Evolutionary conservation across 2,797 vertebrate genomes (phyloP).

Genomic region (Clamator glandarius): DNA sequence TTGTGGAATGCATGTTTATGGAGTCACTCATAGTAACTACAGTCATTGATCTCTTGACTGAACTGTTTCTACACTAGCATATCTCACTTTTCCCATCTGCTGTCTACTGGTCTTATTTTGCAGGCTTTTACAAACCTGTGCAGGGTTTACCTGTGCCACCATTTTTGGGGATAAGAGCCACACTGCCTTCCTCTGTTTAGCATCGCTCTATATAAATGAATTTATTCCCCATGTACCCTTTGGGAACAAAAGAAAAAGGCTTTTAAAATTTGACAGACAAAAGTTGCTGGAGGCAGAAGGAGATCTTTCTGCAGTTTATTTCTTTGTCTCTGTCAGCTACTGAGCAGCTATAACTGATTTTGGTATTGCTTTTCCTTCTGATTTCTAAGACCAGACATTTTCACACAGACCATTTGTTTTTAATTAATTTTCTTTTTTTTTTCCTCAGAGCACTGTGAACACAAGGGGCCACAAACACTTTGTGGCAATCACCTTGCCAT

Average conservation of each 20-base stretch:
- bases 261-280: background rate
- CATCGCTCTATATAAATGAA: background rate
- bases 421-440: background rate
- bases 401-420: background rate
- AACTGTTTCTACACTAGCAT: background rate
- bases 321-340: background rate
- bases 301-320: background rate
- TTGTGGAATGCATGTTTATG: background rate
- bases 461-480: background rate
- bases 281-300: background rate
- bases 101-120: background rate
- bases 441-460: background rate
- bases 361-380: background rate
- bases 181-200: background rate
- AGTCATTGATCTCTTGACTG: background rate
- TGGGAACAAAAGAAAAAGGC: background rate
- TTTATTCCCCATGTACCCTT: background rate
- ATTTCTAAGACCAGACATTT: conserved; percentile 8
- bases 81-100: background rate
- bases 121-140: background rate
- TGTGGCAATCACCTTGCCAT: background rate
- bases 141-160: background rate
- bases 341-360: background rate
- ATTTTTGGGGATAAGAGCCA: background rate
- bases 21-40: accelerated